Conservation (phyloP, 2,797 vertebrate genomes). For the Microctenopoma stevenorrisi region DNA sequence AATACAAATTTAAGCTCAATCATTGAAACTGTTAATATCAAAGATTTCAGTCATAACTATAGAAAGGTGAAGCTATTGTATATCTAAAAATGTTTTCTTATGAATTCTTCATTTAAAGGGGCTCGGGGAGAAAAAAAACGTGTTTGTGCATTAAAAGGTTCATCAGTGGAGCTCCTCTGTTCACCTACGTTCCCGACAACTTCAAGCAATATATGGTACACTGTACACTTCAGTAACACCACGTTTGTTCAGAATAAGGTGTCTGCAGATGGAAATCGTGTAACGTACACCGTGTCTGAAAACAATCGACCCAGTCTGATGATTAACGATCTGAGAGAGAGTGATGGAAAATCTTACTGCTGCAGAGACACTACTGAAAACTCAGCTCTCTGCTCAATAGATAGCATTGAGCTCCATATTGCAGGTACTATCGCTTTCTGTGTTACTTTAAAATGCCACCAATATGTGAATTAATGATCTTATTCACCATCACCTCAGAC, state of each 20-base stretch:
- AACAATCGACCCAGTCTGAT: not conserved
- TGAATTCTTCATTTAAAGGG: slow-evolving; percentile 19
- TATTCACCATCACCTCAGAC: slow-evolving; percentile 4
- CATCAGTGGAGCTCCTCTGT: slow-evolving; percentile 36
- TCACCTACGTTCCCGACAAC: not conserved
- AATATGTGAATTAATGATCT: too few relatives aligned
- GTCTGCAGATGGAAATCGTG: not conserved
- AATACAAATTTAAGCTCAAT: not conserved
- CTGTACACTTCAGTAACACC: accelerated
- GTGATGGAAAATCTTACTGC: not conserved
- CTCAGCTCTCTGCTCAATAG: accelerated
- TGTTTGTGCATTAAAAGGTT: slow-evolving; percentile 46
- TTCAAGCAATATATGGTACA: slow-evolving; percentile 13
- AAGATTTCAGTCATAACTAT: too few relatives aligned
- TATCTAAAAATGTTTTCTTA: not conserved
- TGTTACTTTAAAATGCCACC: not conserved
- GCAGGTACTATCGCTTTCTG: slow-evolving; percentile 6
- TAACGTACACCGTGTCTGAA: not conserved
- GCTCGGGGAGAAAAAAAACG: not conserved
- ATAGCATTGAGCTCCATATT: not conserved
- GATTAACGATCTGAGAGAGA: slow-evolving; percentile 20
- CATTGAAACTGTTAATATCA: too few relatives aligned
- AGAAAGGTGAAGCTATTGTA: too few relatives aligned
- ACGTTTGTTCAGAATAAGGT: accelerated
- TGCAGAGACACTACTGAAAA: not conserved